Conservation (phyloP, 2,797 vertebrate genomes). For the Falco novaeseelandiae region DNA sequence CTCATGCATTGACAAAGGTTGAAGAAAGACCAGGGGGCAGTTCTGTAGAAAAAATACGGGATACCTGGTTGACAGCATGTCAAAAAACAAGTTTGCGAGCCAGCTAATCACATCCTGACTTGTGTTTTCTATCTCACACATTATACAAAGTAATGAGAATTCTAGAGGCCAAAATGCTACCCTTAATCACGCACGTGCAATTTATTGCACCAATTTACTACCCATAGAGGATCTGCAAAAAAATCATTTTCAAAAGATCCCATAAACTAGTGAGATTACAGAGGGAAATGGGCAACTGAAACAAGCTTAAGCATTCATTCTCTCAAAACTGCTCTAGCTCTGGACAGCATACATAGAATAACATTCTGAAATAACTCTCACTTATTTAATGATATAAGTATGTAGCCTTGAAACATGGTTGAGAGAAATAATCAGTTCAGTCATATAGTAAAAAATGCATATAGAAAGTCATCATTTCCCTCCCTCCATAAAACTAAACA, state of each 20-base stretch:
- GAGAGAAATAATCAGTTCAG: not conserved
- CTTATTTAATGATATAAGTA: not conserved
- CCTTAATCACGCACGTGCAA: not conserved
- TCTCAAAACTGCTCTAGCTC: not conserved
- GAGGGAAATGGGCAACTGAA: not conserved
- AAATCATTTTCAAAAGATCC: not conserved
- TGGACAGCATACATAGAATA: not conserved
- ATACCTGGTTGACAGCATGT: not conserved
- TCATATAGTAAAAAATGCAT: not conserved
- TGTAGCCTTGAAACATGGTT: not conserved
- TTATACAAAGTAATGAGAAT: not conserved
- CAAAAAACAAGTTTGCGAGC: not conserved
- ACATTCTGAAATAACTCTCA: not conserved
- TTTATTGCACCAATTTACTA: not conserved
- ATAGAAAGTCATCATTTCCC: not conserved
- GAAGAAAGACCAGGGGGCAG: not conserved
- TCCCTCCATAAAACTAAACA: not conserved
- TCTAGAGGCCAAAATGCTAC: not conserved
- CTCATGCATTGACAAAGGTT: not conserved
- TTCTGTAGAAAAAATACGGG: not conserved
- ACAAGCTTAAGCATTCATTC: not conserved
- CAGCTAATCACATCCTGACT: not conserved
- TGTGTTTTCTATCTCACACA: not conserved
- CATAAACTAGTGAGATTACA: not conserved
- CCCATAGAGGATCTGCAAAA: not conserved